phyloP scores from a whole-genome alignment of 2,797 vertebrate species.

The Sebastes nivosus region DNA sequence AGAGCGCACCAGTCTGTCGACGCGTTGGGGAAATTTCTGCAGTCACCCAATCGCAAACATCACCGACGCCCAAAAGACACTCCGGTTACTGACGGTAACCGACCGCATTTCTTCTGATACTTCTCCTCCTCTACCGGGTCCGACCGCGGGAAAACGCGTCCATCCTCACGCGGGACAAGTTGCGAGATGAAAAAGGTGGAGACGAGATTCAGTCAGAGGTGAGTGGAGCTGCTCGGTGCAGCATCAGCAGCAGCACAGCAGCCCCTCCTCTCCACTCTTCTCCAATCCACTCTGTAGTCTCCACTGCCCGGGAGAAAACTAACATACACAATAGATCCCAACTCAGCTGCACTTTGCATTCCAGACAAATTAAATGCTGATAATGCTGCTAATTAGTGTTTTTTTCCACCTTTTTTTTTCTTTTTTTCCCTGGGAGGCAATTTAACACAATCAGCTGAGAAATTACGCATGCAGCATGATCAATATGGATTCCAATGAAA shows the following conservation, averaged over 20 bases:
- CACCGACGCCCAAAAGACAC: slow-evolving; percentile 65
- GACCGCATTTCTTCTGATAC: slow-evolving; percentile 40
- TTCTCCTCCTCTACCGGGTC: slow-evolving; percentile 24
- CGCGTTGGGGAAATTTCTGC: slow-evolving; percentile 62
- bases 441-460: neutral
- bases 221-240: slow-evolving; percentile 65
- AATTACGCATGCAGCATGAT: neutral
- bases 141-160: slow-evolving; percentile 29
- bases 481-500: neutral
- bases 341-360: slow-evolving; percentile 1
- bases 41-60: slow-evolving; percentile 69
- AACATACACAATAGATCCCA: slow-evolving; percentile 31
- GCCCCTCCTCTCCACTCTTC: slow-evolving; percentile 60
- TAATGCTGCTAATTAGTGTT: neutral
- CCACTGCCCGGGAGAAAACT: slow-evolving; percentile 58
- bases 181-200: slow-evolving; percentile 51
- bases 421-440: neutral
- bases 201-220: slow-evolving; percentile 65
- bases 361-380: neutral
- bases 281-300: neutral
- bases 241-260: slow-evolving; percentile 34
- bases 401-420: neutral
- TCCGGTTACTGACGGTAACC: slow-evolving; percentile 31
- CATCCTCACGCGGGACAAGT: slow-evolving; percentile 74
- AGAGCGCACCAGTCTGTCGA: slow-evolving; percentile 66